Percentiles rank a stretch among this genome's conserved stretches.
phyloP scores from a whole-genome alignment of 1,140 invertebrate genomes.

The Pseudomyrmex dendroicus region DNA sequence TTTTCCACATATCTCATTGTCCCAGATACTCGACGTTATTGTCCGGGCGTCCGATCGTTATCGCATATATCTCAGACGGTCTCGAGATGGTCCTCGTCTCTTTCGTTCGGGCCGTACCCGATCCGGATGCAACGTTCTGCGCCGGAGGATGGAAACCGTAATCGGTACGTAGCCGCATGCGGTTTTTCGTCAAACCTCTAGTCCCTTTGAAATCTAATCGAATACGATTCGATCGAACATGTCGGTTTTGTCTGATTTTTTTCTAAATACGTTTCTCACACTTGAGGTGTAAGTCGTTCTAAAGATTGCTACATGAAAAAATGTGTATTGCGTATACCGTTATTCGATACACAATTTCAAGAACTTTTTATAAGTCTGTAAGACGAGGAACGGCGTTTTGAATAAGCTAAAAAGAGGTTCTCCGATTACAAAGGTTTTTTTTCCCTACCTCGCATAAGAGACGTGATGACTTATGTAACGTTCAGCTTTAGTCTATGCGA shows the following conservation, averaged over 20 bases:
- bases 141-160: conserved; percentile 48
- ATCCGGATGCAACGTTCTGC: conserved; percentile 20
- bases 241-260: not conserved
- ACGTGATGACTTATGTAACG: conserved; percentile 24
- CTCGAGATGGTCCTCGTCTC: not conserved
- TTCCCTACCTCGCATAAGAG: not conserved
- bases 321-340: conserved; percentile 26
- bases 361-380: conserved; percentile 18
- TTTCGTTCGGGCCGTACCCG: not conserved
- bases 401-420: not conserved
- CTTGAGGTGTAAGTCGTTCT: not conserved
- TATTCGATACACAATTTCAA: conserved; percentile 39
- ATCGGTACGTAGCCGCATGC: conserved; percentile 46
- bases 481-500: conserved; percentile 35
- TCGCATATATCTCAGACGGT: not conserved
- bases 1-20: not conserved
- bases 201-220: not conserved
- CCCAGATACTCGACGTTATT: not conserved
- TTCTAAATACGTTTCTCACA: not conserved
- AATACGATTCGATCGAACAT: not conserved
- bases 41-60: not conserved
- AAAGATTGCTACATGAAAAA: conserved; percentile 37
- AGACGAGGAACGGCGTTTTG: conserved; percentile 28
- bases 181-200: not conserved
- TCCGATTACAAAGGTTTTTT: not conserved